Evolutionary conservation across 2,888 invertebrate genomes (phyloP).

Genomic region (Oscheius myriophilus): DNA sequence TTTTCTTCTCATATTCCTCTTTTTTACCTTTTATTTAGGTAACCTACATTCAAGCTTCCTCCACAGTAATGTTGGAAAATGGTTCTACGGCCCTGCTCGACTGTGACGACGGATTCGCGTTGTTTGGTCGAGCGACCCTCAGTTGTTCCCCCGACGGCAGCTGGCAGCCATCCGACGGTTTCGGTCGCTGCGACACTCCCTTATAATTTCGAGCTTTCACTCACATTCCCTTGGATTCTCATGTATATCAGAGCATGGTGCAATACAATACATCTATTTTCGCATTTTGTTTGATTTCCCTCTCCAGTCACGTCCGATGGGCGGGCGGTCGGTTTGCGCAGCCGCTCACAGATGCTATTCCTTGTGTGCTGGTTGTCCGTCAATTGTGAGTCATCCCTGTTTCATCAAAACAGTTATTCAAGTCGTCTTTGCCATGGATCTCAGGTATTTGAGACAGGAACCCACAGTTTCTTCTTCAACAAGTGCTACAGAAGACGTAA

Average conservation of each 20-base stretch:
- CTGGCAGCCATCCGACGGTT: conserved; percentile 19
- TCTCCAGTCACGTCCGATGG: too few species aligned
- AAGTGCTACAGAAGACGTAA: not conserved
- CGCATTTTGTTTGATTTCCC: too few species aligned
- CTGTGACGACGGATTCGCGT: conserved; percentile 45
- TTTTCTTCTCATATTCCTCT: too few species aligned
- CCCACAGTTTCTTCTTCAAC: not conserved
- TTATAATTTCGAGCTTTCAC: too few species aligned
- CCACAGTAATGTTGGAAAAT: conserved; percentile 41
- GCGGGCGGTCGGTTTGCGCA: too few species aligned
- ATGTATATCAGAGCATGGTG: too few species aligned
- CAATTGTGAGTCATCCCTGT: too few species aligned
- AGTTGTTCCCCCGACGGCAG: conserved; percentile 9
- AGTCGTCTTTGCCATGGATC: not conserved
- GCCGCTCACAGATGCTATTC: too few species aligned
- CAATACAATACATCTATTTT: too few species aligned
- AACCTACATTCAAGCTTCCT: conserved; percentile 48
- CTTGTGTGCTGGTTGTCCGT: too few species aligned
- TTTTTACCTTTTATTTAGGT: conserved; percentile 17
- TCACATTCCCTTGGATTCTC: too few species aligned
- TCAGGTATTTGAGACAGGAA: conserved; percentile 1
- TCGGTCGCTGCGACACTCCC: conserved; percentile 13
- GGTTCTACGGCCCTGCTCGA: conserved; percentile 51
- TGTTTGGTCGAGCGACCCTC: conserved; percentile 46
- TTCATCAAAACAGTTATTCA: not conserved